Evolutionary conservation across 2,113 vertebrate genomes (phyloP).

Genomic region (Cervus canadensis): DNA sequence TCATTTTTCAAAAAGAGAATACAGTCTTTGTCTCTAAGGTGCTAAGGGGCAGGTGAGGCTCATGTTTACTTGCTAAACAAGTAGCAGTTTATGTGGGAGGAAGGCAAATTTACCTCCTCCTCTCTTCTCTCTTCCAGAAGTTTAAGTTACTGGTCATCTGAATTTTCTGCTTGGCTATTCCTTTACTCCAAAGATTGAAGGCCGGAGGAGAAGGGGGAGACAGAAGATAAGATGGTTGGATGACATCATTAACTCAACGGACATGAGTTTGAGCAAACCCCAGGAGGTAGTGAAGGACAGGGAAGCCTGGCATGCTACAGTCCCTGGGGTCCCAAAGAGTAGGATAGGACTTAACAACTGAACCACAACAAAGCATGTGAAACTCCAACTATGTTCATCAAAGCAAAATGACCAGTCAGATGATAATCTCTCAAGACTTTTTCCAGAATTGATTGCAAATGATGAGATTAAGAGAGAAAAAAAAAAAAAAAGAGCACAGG

Average conservation of each 20-base stretch:
- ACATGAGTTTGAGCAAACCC: background rate
- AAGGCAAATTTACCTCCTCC: background rate
- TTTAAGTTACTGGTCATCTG: background rate
- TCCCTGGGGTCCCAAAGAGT: background rate
- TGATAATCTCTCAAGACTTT: background rate
- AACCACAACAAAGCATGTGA: background rate
- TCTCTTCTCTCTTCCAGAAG: background rate
- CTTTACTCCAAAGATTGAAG: background rate
- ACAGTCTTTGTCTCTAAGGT: background rate
- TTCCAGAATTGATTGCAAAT: background rate
- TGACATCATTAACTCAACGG: background rate
- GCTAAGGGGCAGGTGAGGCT: background rate
- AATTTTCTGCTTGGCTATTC: background rate
- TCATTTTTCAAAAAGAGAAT: background rate
- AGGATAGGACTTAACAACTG: background rate
- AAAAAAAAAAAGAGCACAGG: background rate
- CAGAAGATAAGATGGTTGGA: background rate
- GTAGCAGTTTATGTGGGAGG: background rate
- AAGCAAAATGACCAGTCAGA: background rate
- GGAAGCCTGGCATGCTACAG: background rate
- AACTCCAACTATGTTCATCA: background rate
- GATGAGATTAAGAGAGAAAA: accelerated
- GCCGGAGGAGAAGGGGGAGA: background rate
- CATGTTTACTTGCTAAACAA: background rate
- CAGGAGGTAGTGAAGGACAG: background rate